phyloP scores from a whole-genome alignment of 2,113 vertebrate species.

The Cynoglossus semilaevis region DNA sequence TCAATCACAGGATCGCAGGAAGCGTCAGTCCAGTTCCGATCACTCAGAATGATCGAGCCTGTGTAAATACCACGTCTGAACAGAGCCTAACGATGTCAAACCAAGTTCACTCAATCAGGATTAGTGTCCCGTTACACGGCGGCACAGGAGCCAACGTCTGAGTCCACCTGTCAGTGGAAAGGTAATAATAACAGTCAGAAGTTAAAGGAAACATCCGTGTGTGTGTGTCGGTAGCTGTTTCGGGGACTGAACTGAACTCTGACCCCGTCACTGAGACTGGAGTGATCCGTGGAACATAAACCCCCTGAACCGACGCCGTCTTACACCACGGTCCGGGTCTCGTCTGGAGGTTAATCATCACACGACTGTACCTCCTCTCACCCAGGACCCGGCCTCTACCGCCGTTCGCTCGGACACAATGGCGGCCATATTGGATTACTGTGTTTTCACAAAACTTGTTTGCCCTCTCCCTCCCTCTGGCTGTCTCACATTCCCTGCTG shows the following conservation, averaged over 20 bases:
- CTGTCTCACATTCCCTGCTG: constrained; percentile 68
- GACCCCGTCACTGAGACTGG: background rate
- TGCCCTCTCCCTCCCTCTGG: constrained; percentile 61
- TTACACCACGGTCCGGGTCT: constrained; percentile 25
- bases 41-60: too few species aligned
- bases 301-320: constrained; percentile 10
- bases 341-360: constrained; percentile 55
- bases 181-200: background rate
- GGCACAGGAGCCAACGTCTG: too few species aligned
- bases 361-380: constrained; percentile 29
- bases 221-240: background rate
- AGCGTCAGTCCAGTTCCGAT: too few species aligned
- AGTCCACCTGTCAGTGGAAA: background rate
- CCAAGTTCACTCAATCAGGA: background rate
- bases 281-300: constrained; percentile 20
- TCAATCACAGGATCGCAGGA: too few species aligned
- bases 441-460: constrained; percentile 72
- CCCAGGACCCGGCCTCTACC: constrained; percentile 17
- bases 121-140: background rate
- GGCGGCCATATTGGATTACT: constrained; percentile 72
- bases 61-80: too few species aligned
- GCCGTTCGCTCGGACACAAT: constrained; percentile 53
- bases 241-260: background rate
- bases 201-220: background rate
- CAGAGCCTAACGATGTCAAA: too few species aligned